Percentiles rank a stretch among this genome's conserved stretches.
Evolutionary conservation across 2,797 vertebrate species (phyloP).

Genomic region (Sarcoramphus papa): DNA sequence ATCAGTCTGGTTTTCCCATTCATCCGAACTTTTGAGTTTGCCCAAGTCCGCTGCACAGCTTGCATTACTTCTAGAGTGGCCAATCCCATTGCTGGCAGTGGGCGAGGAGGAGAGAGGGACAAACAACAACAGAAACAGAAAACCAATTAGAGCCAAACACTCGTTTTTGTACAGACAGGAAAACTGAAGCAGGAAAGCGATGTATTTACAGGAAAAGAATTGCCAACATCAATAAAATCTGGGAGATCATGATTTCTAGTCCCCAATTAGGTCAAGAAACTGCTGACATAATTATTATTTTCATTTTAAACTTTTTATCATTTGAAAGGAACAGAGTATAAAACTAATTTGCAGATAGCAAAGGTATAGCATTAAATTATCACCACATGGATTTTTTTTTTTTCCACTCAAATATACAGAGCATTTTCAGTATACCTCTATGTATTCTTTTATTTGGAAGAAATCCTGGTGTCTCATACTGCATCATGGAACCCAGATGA

Average conservation of each 20-base stretch:
- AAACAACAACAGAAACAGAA: background rate
- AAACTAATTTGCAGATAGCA: background rate
- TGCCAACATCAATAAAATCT: background rate
- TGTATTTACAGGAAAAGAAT: background rate
- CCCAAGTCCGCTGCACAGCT: constrained; percentile 93
- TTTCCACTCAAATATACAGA: background rate
- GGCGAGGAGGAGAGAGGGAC: background rate
- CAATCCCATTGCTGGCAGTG: constrained; percentile 88
- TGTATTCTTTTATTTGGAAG: constrained; percentile 93
- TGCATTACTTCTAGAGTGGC: constrained; percentile 97
- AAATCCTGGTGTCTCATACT: constrained; percentile 94
- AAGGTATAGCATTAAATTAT: background rate
- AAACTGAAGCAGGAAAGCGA: background rate
- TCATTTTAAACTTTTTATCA: background rate
- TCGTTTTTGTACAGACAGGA: background rate
- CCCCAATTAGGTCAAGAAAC: background rate
- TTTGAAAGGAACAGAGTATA: background rate
- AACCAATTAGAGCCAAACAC: background rate
- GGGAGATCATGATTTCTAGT: background rate
- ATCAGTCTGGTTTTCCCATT: constrained; percentile 93
- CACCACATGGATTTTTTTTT: background rate
- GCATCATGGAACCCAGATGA: constrained; percentile 92
- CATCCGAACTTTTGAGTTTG: constrained; percentile 93
- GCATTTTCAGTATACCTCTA: constrained; percentile 80
- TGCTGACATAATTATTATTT: background rate